These are phyloP conservation scores for Cerceris ruficornis DNA, from an alignment of 2,888 invertebrate genomes.

Conservation along the genomic window DNA sequence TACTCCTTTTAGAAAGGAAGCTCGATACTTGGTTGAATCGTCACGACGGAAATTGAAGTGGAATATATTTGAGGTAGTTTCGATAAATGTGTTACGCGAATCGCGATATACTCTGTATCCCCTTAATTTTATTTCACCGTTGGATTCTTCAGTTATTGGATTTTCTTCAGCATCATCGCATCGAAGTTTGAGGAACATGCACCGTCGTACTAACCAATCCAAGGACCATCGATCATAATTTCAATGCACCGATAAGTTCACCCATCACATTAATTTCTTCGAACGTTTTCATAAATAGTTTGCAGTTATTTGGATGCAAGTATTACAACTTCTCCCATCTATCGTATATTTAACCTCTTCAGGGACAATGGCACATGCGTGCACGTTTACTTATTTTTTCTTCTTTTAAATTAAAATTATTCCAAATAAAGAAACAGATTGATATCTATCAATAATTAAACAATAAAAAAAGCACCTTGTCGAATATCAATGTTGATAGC, in stretches of 20 bases:
- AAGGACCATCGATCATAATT: neutral
- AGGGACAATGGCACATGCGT: too few species aligned
- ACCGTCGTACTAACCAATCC: neutral
- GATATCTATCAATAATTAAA: too few species aligned
- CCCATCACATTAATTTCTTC: neutral
- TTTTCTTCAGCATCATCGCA: neutral
- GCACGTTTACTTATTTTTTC: too few species aligned
- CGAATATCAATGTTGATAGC: too few species aligned
- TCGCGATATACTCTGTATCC: neutral
- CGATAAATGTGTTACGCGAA: neutral
- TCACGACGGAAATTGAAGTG: neutral
- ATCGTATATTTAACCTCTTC: too few species aligned
- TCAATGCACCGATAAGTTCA: neutral
- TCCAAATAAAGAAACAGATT: too few species aligned
- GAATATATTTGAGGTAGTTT: too few species aligned
- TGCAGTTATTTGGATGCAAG: too few species aligned
- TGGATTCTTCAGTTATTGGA: neutral
- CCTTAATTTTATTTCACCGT: neutral
- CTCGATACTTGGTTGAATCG: neutral
- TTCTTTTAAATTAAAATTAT: too few species aligned
- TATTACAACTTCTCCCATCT: too few species aligned
- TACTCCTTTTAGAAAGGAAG: neutral
- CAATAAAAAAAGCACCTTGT: too few species aligned
- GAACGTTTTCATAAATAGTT: neutral
- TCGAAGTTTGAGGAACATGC: neutral